Conservation (phyloP, 2,797 vertebrate species). For the Poecilia picta region DNA sequence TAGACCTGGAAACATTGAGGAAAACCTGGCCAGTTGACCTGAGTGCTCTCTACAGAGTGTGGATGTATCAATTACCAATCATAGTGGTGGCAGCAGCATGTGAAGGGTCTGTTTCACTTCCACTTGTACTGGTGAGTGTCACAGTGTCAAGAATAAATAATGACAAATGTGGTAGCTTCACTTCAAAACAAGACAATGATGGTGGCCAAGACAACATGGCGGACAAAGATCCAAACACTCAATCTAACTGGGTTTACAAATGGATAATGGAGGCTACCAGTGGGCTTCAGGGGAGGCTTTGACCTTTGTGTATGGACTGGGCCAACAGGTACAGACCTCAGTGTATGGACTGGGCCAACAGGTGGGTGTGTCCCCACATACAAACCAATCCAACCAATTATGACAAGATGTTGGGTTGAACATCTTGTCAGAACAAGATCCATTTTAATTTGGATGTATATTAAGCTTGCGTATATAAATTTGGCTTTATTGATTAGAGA, state of each 20-base stretch:
- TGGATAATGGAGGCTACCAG: neutral
- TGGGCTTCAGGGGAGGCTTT: neutral
- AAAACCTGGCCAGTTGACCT: no score
- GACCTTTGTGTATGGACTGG: neutral
- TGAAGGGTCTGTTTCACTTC: neutral
- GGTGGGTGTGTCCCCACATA: neutral
- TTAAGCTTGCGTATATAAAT: neutral
- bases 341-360: neutral
- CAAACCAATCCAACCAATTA: neutral
- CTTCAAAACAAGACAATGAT: neutral
- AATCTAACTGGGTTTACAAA: neutral
- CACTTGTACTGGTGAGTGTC: neutral
- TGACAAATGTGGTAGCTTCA: neutral
- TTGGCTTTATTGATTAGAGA: neutral
- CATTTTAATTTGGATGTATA: neutral
- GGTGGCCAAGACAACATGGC: neutral
- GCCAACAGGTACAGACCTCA: neutral
- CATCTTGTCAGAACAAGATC: neutral
- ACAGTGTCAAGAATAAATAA: neutral
- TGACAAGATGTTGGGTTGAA: neutral
- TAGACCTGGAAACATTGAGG: neutral
- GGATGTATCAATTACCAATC: neutral
- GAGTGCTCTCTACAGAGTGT: no score
- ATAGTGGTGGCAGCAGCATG: neutral
- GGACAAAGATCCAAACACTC: neutral